These are phyloP conservation scores for Monomorium pharaonis DNA, from an alignment of 1,140 invertebrate species.

Conservation along the genomic window DNA sequence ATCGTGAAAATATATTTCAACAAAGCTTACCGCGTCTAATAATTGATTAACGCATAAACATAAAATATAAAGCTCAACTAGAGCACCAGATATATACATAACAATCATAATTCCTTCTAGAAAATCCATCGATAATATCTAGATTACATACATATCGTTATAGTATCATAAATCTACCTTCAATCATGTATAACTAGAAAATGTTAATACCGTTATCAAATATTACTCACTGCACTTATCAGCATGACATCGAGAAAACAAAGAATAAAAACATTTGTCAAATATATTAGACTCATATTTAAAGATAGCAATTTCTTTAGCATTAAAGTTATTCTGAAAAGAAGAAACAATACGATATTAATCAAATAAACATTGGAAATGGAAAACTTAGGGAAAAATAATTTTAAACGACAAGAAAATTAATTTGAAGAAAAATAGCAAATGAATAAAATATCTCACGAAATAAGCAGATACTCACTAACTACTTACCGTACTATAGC, in stretches of 20 bases:
- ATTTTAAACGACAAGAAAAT: not conserved
- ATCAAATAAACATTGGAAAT: not conserved
- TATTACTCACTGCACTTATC: slow-evolving; percentile 53
- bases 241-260: slow-evolving; percentile 70
- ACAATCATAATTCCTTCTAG: slow-evolving; percentile 44
- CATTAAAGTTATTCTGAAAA: slow-evolving; percentile 54
- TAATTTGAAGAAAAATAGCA: not conserved
- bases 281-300: slow-evolving; percentile 64
- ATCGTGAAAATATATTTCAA: not conserved
- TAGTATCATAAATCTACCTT: not conserved
- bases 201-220: not conserved
- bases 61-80: slow-evolving; percentile 70
- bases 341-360: not conserved
- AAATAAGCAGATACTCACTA: not conserved
- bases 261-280: slow-evolving; percentile 67
- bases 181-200: not conserved
- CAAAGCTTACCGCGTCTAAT: slow-evolving; percentile 65
- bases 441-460: not conserved
- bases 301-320: slow-evolving; percentile 60
- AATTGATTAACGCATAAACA: slow-evolving; percentile 70
- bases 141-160: not conserved
- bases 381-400: not conserved
- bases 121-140: not conserved
- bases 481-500: slow-evolving; percentile 33
- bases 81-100: slow-evolving; percentile 39